Evolutionary conservation across 2,113 vertebrate genomes (phyloP).

Genomic region (Oncorhynchus masou): DNA sequence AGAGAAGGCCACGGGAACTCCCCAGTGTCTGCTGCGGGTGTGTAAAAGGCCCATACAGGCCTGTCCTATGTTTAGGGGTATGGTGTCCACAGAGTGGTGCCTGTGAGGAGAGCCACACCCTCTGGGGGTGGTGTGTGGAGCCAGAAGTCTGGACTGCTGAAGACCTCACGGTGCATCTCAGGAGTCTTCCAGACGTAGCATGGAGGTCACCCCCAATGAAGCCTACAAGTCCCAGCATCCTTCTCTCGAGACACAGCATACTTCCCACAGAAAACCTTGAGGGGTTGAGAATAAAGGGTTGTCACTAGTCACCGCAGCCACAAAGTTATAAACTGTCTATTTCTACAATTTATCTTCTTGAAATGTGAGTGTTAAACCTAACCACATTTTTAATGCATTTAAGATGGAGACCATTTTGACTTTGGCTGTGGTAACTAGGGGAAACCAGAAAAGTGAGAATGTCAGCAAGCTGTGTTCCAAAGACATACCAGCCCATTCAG

Average conservation of each 20-base stretch:
- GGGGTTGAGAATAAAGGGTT: not conserved
- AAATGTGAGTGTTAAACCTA: not conserved
- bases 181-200: constrained; percentile 4
- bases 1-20: not conserved
- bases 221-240: constrained; percentile 47
- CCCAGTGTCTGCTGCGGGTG: not conserved
- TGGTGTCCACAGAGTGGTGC: not conserved
- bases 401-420: too few relatives aligned
- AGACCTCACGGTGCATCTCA: constrained; percentile 12
- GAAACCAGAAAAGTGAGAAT: too few relatives aligned
- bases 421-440: not conserved
- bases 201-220: constrained; percentile 30
- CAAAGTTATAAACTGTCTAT: not conserved
- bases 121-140: not conserved
- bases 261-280: not conserved
- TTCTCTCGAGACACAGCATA: not conserved
- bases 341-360: not conserved
- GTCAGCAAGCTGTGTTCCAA: too few relatives aligned
- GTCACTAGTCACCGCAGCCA: not conserved
- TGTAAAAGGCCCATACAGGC: not conserved
- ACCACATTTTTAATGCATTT: not conserved
- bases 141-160: not conserved
- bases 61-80: not conserved
- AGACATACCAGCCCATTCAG: too few relatives aligned
- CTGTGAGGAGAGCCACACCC: not conserved